Base-by-base conservation (phyloP, 2,797 vertebrate genomes). In the Oreochromis mossambicus region DNA sequence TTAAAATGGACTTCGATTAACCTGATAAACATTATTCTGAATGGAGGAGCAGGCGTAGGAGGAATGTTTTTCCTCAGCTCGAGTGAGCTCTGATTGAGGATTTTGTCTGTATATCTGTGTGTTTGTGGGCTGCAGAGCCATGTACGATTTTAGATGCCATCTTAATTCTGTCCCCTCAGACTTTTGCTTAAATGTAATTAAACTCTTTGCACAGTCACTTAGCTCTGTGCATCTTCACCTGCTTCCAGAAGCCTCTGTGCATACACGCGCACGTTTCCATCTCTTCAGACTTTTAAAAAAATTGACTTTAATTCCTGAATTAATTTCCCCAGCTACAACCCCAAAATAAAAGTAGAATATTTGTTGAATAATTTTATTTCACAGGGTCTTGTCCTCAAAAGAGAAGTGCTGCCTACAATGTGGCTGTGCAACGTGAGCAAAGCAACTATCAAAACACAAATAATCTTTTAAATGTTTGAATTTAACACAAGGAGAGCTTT, bases 141-240 rank as follows among this genome's bases (percentile, higher is more conserved):
- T 70, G 7, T 21, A 76, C 5, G 8, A 68, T 55, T 78, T 24
- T 0, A 26, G 87, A 84, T 75, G 17, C 83, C 54, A 58, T 61
- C 77, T 55, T 17, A 70, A 15, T 21, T 26, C 9, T 34, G 6
- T 78, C 73, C 61, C 51, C 19, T 73, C 78, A 82, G 73, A 85
- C 52, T 46, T 63, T 36, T 34, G n/a, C 34, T 87, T 66, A 63
- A 78, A 82, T 55, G 58, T 56, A 82, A 87, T 87, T 85, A 85
- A 83, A 89, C 56, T 70, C 68, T 78, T 77, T 84, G 76, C 55
- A 83, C 9, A 79, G 75, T 81, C 76, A 50, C 75, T 77, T 76
- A 90, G 82, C 75, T 66, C 50, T 70, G 79, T 19, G 75, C 58
- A 36, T 50, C n/a, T 36, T 84, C 56, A 61, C n/a, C 85, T 82